These are phyloP conservation scores for Atopsyche davidsoni DNA, from an alignment of 1,140 invertebrate species.

Conservation along the genomic window DNA sequence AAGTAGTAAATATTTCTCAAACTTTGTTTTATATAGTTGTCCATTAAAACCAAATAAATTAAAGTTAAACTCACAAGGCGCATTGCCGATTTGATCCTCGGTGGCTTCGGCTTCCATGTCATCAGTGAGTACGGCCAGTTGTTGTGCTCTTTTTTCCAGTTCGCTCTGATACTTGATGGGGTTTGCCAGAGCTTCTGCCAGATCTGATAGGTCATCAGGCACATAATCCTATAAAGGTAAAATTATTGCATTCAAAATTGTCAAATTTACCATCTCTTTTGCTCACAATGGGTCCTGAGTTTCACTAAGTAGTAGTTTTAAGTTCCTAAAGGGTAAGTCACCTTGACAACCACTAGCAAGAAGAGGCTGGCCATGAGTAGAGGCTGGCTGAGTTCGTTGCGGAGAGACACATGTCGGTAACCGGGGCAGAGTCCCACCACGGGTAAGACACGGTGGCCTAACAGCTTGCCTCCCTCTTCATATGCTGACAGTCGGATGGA, in stretches of 20 bases:
- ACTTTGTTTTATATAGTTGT: no score
- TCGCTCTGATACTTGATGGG: constrained; percentile 96
- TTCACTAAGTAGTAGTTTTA: background rate
- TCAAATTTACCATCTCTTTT: no score
- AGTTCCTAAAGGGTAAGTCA: no score
- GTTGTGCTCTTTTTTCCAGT: constrained; percentile 84
- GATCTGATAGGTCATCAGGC: constrained; percentile 86
- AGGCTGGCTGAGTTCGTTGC: constrained; percentile 93
- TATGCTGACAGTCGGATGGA: constrained; percentile 93
- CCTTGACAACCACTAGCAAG: constrained; percentile 89
- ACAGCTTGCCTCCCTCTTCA: constrained; percentile 89
- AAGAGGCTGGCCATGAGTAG: constrained; percentile 80
- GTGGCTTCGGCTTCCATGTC: constrained; percentile 56
- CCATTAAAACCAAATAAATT: no score
- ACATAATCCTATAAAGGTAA: constrained; percentile 73
- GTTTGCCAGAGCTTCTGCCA: constrained; percentile 95
- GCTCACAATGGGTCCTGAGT: background rate
- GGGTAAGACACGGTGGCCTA: constrained; percentile 94
- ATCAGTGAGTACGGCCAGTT: constrained; percentile 84
- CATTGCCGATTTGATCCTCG: constrained; percentile 35
- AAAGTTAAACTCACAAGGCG: constrained; percentile 12
- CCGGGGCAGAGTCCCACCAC: constrained; percentile 94
- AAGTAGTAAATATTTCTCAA: no score
- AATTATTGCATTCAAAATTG: no score
- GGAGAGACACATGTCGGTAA: constrained; percentile 79